These are phyloP conservation scores for Drosophila bipectinata DNA, from an alignment of 1,140 invertebrate genomes.

Conservation along the genomic window DNA sequence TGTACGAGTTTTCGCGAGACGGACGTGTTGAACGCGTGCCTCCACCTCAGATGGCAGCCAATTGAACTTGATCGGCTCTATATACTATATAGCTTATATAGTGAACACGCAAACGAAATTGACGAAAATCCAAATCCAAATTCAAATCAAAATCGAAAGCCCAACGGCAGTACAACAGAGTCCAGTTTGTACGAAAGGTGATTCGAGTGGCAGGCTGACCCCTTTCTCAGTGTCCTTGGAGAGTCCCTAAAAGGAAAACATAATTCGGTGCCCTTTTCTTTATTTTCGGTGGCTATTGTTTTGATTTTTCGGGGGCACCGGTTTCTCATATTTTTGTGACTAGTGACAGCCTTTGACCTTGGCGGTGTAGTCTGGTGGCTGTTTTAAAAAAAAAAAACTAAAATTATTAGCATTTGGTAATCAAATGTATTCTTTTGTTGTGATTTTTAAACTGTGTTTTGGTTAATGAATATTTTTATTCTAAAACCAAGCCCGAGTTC, in stretches of 20 bases:
- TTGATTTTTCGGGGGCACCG: conserved; percentile 11
- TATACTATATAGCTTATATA: conserved; percentile 47
- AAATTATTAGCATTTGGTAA: conserved; percentile 18
- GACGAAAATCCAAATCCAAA: background rate
- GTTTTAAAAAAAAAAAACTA: conserved; percentile 1
- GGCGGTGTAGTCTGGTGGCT: conserved; percentile 16
- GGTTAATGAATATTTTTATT: conserved; percentile 28
- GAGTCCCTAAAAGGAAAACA: conserved; percentile 29
- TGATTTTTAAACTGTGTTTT: conserved; percentile 15
- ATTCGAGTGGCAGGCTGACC: conserved; percentile 1
- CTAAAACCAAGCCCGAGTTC: conserved; percentile 18
- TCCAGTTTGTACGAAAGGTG: conserved; percentile 24
- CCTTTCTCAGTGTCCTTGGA: conserved; percentile 24
- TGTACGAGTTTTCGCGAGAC: conserved; percentile 78
- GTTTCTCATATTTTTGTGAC: conserved; percentile 5
- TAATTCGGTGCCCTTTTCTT: conserved; percentile 20
- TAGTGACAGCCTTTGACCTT: conserved; percentile 42
- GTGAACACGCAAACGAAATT: conserved; percentile 53
- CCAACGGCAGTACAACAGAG: background rate
- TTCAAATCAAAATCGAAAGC: conserved; percentile 6
- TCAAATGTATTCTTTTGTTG: conserved; percentile 50
- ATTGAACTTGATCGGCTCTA: conserved; percentile 55
- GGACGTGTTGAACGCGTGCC: conserved; percentile 61
- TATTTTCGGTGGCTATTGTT: conserved; percentile 29
- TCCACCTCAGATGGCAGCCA: conserved; percentile 51